Conservation (phyloP, 2,888 invertebrate genomes). For the Anodontia alba region DNA sequence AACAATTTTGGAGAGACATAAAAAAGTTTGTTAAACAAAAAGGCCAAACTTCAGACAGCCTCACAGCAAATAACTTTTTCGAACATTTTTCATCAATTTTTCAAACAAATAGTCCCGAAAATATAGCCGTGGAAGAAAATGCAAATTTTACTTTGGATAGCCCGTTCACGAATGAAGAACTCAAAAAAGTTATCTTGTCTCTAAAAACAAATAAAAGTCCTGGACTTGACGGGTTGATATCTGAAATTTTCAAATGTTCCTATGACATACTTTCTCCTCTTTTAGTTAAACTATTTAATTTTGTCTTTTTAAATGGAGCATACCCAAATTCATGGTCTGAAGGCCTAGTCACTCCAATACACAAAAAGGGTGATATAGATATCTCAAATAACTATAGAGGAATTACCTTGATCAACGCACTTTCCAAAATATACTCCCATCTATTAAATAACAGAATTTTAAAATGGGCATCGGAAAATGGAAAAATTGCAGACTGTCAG, state of each 20-base stretch:
- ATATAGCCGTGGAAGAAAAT: too few species aligned
- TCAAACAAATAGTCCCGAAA: background rate
- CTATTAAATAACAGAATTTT: background rate
- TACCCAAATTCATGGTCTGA: background rate
- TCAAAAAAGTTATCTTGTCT: background rate
- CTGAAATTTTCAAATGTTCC: conserved; percentile 3
- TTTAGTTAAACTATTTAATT: background rate
- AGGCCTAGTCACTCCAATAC: background rate
- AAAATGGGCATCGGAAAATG: conserved; percentile 1
- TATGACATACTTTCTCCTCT: background rate
- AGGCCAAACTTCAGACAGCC: background rate
- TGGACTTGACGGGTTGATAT: background rate
- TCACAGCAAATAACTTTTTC: background rate
- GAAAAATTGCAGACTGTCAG: conserved; percentile 6
- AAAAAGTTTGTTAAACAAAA: background rate
- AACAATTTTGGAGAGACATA: background rate
- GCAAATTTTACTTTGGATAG: background rate
- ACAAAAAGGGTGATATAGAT: conserved; percentile 8
- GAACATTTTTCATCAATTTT: background rate
- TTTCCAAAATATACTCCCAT: conserved; percentile 11
- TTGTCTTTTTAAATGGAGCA: background rate
- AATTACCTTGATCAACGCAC: background rate
- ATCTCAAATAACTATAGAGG: background rate
- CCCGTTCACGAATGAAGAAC: background rate
- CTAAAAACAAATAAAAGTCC: background rate